These are phyloP conservation scores for Chaetops frenatus DNA, from an alignment of 2,113 vertebrate species.

Conservation along the genomic window DNA sequence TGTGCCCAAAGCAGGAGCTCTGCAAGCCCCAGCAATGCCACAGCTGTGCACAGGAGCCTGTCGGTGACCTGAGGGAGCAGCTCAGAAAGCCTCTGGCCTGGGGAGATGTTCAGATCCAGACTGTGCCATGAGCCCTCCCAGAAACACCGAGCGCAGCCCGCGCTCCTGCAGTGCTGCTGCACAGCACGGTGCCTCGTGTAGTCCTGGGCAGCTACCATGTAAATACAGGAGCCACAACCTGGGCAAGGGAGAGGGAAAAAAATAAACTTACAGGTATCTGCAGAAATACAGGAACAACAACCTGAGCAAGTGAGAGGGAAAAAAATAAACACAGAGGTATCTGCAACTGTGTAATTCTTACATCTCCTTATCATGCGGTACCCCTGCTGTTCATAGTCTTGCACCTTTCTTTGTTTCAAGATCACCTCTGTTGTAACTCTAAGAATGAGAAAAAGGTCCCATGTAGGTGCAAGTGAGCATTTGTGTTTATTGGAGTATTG, in stretches of 20 bases:
- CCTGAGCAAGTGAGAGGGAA: not conserved
- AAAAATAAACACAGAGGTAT: not conserved
- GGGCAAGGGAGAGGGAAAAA: not conserved
- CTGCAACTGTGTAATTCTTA: not conserved
- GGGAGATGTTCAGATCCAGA: not conserved
- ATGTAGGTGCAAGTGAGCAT: not conserved
- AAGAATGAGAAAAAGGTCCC: not conserved
- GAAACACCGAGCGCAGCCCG: not conserved
- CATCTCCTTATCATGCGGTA: not conserved
- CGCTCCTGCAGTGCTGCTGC: not conserved
- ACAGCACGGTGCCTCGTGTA: not conserved
- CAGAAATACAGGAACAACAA: not conserved
- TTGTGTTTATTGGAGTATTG: not conserved
- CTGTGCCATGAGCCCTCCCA: not conserved
- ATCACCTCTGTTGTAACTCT: not conserved
- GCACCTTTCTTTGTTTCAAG: not conserved
- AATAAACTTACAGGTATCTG: not conserved
- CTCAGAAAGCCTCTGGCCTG: not conserved
- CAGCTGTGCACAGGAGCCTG: not conserved
- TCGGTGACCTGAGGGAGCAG: not conserved
- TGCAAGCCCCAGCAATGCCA: rapidly evolving
- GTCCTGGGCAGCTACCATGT: not conserved
- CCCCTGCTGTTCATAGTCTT: not conserved
- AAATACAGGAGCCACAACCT: not conserved
- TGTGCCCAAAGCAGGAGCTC: not conserved